Base-by-base conservation (phyloP, 2,888 invertebrate species). In the Reticulitermes lucifugus region DNA sequence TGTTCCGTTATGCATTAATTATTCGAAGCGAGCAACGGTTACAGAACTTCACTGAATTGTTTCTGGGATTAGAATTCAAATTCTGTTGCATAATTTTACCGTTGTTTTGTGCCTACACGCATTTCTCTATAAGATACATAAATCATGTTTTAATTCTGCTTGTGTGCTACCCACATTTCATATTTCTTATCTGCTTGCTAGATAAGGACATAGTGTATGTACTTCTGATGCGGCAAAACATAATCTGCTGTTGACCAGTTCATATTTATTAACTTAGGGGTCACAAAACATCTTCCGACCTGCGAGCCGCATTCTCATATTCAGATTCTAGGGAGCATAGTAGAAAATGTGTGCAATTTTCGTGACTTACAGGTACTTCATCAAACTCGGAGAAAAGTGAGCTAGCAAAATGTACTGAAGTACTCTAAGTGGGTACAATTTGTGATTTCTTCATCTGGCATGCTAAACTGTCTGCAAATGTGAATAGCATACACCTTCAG, bases 1-100 rank as follows among this genome's bases (percentile, higher is more conserved):
- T 65, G 65, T 65, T 65, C 25, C 65, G 65, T 65, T 65, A n/a
- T 65, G 65, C 65, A 65, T 65, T 65, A n/a, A n/a, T n/a, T 65
- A 65, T n/a, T 6, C n/a, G 65, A 65, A 65, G 14, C 65, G 65
- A n/a, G 60, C 9, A 18, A 60, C 60, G n/a, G 60, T 14, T 60
- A 21, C 21, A 14, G 21, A 21, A 60, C 6, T 25, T 12, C n/a
- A n/a, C 65, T 25, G 65, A 65, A n/a, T 5, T n/a, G 6, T 25
- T 25, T n/a, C 25, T n/a, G n/a, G 65, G 65, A 25, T 65, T 65
- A 65, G 65, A 65, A 14, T 65, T 65, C 65, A 65, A 25, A 6
- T n/a, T 65, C 25, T 65, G 65, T n/a, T 65, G 60, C 25, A 65
- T 65, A 65, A 65, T 65, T 65, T 65, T 25, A 25, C 10, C 9